Evolutionary conservation across 2,888 invertebrate genomes (phyloP).

Genomic region (Liodrosophila aerea): DNA sequence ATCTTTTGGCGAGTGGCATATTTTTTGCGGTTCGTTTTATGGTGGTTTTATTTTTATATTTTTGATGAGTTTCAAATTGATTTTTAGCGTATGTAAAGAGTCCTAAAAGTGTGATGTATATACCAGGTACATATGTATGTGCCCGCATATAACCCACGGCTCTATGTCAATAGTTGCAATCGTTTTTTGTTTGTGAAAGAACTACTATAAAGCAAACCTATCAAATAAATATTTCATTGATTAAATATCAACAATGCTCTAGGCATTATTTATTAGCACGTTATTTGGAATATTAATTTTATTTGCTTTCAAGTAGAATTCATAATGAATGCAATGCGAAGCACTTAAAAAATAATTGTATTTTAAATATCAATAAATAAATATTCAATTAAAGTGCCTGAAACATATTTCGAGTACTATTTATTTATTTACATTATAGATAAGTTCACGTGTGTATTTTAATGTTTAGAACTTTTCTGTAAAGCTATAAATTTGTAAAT

Average conservation of each 20-base stretch:
- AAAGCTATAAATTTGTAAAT: too few species aligned
- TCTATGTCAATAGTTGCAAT: conserved; percentile 7
- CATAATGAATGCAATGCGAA: too few species aligned
- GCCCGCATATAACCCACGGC: background rate
- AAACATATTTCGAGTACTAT: too few species aligned
- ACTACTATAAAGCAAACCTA: background rate
- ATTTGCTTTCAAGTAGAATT: too few species aligned
- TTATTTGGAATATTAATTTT: too few species aligned
- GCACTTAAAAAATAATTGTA: too few species aligned
- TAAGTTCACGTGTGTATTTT: too few species aligned
- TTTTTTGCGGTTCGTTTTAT: conserved; percentile 55
- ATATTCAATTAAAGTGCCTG: too few species aligned
- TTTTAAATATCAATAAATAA: too few species aligned
- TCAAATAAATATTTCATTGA: conserved; percentile 27
- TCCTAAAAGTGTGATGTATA: conserved; percentile 15
- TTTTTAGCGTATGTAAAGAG: conserved; percentile 38
- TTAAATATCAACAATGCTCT: conserved; percentile 14
- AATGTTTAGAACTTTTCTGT: too few species aligned
- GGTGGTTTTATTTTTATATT: conserved; percentile 42
- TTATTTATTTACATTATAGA: too few species aligned
- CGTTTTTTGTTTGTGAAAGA: background rate
- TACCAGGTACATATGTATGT: background rate
- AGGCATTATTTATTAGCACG: background rate
- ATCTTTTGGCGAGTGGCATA: too few species aligned
- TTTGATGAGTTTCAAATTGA: conserved; percentile 33